Evolutionary conservation across 2,113 vertebrate species (phyloP).

Genomic region (Pithys albifrons): DNA sequence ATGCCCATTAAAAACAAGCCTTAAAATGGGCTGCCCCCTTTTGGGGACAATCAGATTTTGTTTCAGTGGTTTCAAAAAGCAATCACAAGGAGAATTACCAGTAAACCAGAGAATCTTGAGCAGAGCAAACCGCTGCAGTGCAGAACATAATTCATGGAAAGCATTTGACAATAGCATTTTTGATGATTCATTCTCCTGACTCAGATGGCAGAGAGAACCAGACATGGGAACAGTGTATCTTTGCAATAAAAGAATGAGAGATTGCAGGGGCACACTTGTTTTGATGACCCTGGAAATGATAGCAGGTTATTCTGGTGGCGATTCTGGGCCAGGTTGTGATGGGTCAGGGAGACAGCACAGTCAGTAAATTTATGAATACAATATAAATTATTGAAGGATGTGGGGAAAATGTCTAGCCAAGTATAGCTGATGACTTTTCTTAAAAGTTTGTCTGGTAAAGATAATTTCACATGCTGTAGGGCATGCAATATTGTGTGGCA

Average conservation of each 20-base stretch:
- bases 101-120: constrained; percentile 12
- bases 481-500: neutral
- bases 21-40: constrained; percentile 8
- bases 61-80: neutral
- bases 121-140: constrained; percentile 42
- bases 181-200: constrained; percentile 67
- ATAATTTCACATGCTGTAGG: neutral
- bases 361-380: neutral
- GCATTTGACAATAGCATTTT: constrained; percentile 58
- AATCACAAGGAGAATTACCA: neutral
- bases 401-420: neutral
- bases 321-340: neutral
- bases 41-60: neutral
- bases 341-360: neutral
- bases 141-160: constrained; percentile 66
- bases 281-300: neutral
- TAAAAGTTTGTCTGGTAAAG: neutral
- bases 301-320: neutral
- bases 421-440: neutral
- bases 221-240: neutral
- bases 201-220: constrained; percentile 27
- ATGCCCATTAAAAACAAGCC: neutral
- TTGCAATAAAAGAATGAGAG: constrained; percentile 16
- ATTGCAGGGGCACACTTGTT: neutral
- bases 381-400: neutral